Base-by-base conservation (phyloP, 2,113 vertebrate species). In the Herpetotheres cachinnans region DNA sequence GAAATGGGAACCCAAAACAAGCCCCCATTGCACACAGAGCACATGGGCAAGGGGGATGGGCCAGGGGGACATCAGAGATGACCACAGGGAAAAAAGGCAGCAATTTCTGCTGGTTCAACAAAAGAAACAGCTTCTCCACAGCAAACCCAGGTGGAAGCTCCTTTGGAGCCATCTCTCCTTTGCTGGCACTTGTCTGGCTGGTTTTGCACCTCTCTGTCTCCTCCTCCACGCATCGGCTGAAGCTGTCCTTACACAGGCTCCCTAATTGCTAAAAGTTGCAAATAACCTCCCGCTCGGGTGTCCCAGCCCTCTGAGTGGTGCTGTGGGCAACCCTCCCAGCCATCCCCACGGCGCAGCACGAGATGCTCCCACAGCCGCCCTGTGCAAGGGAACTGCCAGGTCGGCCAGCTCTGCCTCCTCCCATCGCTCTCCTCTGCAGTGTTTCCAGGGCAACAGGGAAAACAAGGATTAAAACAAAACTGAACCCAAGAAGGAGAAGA, bases 391-490 rank as follows among this genome's bases (percentile, higher is more conserved):
- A 81, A 69, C 74, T 14, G 13, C 90, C 91, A 86, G 90, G 73
- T 83, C n/a, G 25, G 71, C 88, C 32, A 36, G 93, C 50, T 65
- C 78, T 74, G 61, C 82, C 76, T 90, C 81, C 90, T 96, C 92
- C 95, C 79, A 83, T 86, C 85, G 19, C 88, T 70, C 46, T 22
- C 76, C 88, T 77, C 90, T 76, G 56, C 61, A 38, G 52, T 26
- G 95, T 97, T 97, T 94, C 96, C 97, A 97, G 94, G 95, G 87
- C 62, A 97, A 97, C 54, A 9, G 61, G 49, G 25, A 88, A 82
- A 90, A 71, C 4, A 52, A 36, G 6, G 34, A 52, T 40, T 44
- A 50, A 71, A 78, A 13, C 44, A 77, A 42, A 96, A 62, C 34
- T 2, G 16, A 69, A 36, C 10, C 78, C 89, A 65, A 88, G 77